Base-by-base conservation (phyloP, 2,113 vertebrate species). In the Eurystomus gularis region DNA sequence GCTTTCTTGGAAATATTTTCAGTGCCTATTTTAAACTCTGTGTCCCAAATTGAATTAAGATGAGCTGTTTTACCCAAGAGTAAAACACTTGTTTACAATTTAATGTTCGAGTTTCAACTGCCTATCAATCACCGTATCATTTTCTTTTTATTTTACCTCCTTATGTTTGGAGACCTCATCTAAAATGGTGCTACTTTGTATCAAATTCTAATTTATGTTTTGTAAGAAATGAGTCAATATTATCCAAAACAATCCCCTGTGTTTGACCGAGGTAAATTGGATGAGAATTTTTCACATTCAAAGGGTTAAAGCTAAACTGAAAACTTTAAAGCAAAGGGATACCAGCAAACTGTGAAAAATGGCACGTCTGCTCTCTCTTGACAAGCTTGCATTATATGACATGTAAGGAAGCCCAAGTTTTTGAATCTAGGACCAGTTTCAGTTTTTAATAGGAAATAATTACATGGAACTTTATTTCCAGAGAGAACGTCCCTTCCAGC, bases 1-100 rank as follows among this genome's bases (percentile, higher is more conserved):
- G 90, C 78, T 95, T 96, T 96, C 66, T 89, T 96, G 86, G 66
- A 96, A 94, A 93, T 91, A 77, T 82, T 94, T 88, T 71, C 95
- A 91, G 66, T 82, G 55, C 37, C 40, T 92, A 65, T 96, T 95
- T 91, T 93, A 95, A 95, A 92, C 61, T 85, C 82, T 1, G 5
- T 54, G 85, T 92, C 48, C 78, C 0, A 3, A 87, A 66, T 1
- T 89, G 89, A 96, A 96, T 89, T 86, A 95, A 93, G 88, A 95
- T 46, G 81, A 58, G 54, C n/a, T 82, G 17, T 81, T 97, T 92
- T 82, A 91, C 24, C 77, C 70, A 79, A 60, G 42, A 90, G 42
- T 82, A 76, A 79, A 75, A 33, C 64, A 62, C 57, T 91, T 90
- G 49, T 73, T 91, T 78, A 69, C 62, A 88, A 93, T 66, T 57